These are phyloP conservation scores for Amphipyra berbera DNA, from an alignment of 2,888 invertebrate genomes.

Conservation along the genomic window DNA sequence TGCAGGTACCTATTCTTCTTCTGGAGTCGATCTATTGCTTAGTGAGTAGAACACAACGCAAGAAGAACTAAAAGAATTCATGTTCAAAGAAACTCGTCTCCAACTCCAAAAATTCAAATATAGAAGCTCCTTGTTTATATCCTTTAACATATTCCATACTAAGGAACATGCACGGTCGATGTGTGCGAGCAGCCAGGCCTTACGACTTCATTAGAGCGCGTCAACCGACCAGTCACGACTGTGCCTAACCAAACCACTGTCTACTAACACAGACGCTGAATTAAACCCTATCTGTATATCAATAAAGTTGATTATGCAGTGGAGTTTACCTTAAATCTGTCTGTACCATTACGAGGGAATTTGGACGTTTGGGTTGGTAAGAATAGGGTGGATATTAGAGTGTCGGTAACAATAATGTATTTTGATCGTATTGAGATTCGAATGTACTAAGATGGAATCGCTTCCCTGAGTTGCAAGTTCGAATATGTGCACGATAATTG, in stretches of 20 bases:
- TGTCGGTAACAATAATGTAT: conserved; percentile 37
- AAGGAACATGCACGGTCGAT: conserved; percentile 43
- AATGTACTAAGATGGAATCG: conserved; percentile 57
- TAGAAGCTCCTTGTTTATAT: conserved; percentile 5
- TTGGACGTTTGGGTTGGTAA: fast-evolving
- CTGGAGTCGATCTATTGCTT: too few relatives aligned
- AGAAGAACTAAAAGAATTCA: too few relatives aligned
- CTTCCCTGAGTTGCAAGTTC: conserved; percentile 59
- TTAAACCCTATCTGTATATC: not conserved
- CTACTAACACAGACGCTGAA: conserved; percentile 15
- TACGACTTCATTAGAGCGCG: conserved; percentile 85
- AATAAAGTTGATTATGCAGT: conserved; percentile 9
- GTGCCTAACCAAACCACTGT: conserved; percentile 54
- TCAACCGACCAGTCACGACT: conserved; percentile 82
- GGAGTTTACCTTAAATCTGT: not conserved
- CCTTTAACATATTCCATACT: conserved; percentile 49
- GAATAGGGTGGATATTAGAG: conserved; percentile 11
- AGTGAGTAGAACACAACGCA: too few relatives aligned
- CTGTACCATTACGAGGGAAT: not conserved
- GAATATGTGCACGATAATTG: conserved; percentile 62
- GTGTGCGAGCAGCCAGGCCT: conserved; percentile 64
- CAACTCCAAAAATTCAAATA: conserved; percentile 9
- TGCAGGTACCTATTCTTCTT: too few relatives aligned
- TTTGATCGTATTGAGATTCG: conserved; percentile 60
- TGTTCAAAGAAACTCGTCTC: not conserved